phyloP scores from a whole-genome alignment of 1,140 invertebrate genomes.

The Rhynchophorus ferrugineus region DNA sequence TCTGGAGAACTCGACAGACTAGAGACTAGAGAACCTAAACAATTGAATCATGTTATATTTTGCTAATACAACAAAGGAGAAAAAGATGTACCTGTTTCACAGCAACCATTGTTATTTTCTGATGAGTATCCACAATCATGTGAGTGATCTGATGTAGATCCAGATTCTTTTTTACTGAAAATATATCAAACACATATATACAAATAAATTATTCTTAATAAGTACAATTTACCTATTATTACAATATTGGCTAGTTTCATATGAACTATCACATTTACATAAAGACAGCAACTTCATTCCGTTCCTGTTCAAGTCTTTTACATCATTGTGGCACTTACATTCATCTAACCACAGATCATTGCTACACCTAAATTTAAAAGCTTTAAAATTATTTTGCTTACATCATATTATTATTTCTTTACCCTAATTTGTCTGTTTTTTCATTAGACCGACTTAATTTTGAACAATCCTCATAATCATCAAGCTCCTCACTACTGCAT shows the following conservation, averaged over 20 bases:
- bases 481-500: conserved; percentile 16
- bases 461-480: conserved; percentile 23
- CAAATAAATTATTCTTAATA: neutral
- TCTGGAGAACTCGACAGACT: conserved; percentile 71
- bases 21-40: conserved; percentile 51
- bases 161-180: conserved; percentile 40
- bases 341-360: conserved; percentile 28
- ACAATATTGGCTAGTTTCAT: neutral
- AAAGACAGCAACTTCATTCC: conserved; percentile 10
- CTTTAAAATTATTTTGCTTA: neutral
- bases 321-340: conserved; percentile 28
- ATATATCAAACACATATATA: neutral
- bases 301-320: conserved; percentile 25
- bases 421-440: conserved; percentile 20
- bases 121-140: conserved; percentile 80
- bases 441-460: conserved; percentile 11
- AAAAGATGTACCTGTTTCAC: conserved; percentile 41
- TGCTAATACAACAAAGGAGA: too few relatives aligned
- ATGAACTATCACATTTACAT: conserved; percentile 28
- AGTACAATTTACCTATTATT: conserved; percentile 1
- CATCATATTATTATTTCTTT: neutral
- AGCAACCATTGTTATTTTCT: conserved; percentile 63
- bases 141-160: conserved; percentile 58
- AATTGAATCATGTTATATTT: too few relatives aligned
- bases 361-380: conserved; percentile 13